Evolutionary conservation across 2,797 vertebrate species (phyloP).

Genomic region (Enteromius viviparus): DNA sequence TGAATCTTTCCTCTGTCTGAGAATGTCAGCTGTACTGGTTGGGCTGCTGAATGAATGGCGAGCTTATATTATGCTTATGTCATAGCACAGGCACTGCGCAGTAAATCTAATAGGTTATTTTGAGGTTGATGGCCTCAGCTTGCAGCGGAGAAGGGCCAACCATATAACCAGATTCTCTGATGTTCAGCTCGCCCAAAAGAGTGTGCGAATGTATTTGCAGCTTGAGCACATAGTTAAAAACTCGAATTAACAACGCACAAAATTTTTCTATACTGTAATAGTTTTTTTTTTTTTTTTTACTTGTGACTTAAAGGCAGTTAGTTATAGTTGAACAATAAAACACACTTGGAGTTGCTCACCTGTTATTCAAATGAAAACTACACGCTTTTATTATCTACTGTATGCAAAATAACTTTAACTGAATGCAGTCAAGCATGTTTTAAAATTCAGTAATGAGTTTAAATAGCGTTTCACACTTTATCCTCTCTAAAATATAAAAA

Average conservation of each 20-base stretch:
- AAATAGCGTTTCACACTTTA: neutral
- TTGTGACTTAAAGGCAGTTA: neutral
- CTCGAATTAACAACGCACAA: neutral
- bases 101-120: constrained; percentile 68
- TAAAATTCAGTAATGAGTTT: neutral
- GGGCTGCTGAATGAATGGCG: constrained; percentile 30
- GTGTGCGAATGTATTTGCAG: constrained; percentile 4
- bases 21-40: constrained; percentile 23
- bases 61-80: constrained; percentile 36
- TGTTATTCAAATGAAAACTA: constrained; percentile 16
- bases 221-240: neutral
- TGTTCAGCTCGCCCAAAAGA: constrained; percentile 12
- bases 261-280: neutral
- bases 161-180: constrained; percentile 45
- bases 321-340: neutral
- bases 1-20: constrained; percentile 7
- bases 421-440: neutral
- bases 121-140: constrained; percentile 60
- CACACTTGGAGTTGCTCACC: constrained; percentile 9
- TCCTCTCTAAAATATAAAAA: neutral
- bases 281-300: neutral
- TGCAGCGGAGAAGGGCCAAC: constrained; percentile 54
- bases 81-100: constrained; percentile 47
- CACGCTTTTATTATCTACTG: neutral
- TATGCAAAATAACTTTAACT: constrained; percentile 24